These are phyloP conservation scores for Cephalopachus bancanus DNA, from an alignment of 2,797 vertebrate species.

Conservation along the genomic window DNA sequence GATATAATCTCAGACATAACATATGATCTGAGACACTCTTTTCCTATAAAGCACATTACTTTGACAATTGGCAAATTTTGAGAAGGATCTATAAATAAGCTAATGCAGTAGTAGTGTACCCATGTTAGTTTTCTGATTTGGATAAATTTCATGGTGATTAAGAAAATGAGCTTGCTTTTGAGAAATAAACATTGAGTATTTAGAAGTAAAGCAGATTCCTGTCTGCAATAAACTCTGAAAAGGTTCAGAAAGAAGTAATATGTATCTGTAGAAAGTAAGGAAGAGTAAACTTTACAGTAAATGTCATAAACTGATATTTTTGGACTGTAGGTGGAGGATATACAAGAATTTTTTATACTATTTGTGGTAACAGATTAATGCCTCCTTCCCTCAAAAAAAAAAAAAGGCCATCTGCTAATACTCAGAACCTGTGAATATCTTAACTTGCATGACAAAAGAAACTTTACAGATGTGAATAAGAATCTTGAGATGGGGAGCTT, in stretches of 20 bases:
- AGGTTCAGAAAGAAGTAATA: background rate
- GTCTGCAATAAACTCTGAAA: background rate
- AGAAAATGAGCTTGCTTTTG: background rate
- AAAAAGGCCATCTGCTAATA: background rate
- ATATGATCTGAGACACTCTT: background rate
- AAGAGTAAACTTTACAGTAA: background rate
- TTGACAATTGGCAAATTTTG: slow-evolving; percentile 8
- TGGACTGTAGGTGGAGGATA: background rate
- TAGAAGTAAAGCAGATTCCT: background rate
- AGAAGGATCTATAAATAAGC: background rate
- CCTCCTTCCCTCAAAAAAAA: rapidly evolving
- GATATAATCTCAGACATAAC: background rate
- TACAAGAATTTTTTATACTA: background rate
- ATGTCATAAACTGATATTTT: slow-evolving; percentile 19
- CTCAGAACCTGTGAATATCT: background rate
- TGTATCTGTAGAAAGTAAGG: background rate
- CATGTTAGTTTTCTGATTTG: slow-evolving; percentile 33
- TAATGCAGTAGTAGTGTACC: background rate
- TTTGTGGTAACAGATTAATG: background rate
- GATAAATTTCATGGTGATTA: background rate
- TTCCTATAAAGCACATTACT: background rate
- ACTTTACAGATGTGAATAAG: background rate
- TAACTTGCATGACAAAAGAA: background rate
- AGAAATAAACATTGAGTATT: background rate
- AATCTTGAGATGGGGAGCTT: background rate